These are phyloP conservation scores for Zoanthus gigantus DNA, from an alignment of 92 coral and sea anemone genomes.

Conservation along the genomic window DNA sequence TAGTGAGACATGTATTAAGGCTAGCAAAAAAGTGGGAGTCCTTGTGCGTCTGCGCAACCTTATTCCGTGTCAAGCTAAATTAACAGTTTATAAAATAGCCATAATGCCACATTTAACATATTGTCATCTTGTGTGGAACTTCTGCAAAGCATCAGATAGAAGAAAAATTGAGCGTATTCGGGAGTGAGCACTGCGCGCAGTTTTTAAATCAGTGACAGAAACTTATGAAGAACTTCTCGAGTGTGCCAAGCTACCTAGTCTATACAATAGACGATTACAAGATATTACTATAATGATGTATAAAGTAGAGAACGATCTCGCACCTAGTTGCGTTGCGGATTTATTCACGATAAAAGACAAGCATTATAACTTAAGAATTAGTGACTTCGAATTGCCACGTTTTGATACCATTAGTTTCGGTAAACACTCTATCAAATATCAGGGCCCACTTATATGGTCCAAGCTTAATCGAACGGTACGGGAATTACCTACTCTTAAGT, in stretches of 20 bases:
- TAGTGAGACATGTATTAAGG: background rate
- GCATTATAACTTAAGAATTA: background rate
- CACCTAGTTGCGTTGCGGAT: background rate
- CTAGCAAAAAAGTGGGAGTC: constrained; percentile 9
- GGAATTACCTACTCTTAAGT: background rate
- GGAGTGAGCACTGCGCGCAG: too few relatives aligned
- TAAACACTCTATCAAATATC: background rate
- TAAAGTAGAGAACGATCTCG: background rate
- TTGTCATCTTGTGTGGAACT: too few relatives aligned
- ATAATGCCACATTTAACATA: too few relatives aligned
- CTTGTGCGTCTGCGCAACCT: background rate
- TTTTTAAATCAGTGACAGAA: too few relatives aligned
- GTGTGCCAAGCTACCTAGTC: background rate
- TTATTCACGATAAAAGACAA: background rate
- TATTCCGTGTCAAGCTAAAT: background rate
- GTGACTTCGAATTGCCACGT: background rate
- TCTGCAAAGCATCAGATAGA: too few relatives aligned
- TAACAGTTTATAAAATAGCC: too few relatives aligned
- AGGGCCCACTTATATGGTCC: background rate
- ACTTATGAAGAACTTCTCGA: background rate
- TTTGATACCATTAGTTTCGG: background rate
- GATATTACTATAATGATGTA: background rate
- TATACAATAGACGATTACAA: background rate
- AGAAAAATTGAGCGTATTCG: too few relatives aligned
- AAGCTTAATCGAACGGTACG: background rate